Evolutionary conservation across 2,888 invertebrate species (phyloP), one percentile per base, ranked within the genome.

Genomic region (Drosophila pegasa): DNA sequence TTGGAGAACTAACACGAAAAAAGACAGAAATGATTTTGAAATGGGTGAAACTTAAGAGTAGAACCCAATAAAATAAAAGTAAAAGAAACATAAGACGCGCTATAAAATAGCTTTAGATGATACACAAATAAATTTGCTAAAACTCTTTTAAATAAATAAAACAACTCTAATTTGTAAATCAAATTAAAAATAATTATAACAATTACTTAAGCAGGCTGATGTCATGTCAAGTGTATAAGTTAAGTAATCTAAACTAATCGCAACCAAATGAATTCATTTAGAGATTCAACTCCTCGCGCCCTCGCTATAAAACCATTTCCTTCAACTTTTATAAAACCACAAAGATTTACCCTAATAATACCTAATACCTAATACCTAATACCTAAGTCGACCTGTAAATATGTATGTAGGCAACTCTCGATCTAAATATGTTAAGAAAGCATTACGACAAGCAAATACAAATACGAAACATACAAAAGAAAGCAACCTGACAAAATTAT

Each of bases 401-500:
- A 78, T 68, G 75, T 71, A 61, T 61, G 54, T 76, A 69, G 51
- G 65, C 58, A 65, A 62, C 59, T 48, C 66, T 74, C 71, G 64
- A 77, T 71, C 63, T 67, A 64, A 56, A 62, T 37, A 27, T 3
- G 2, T 16, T 16, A 45, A 45, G 45, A 51, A 48, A 60, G 61
- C 65, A 74, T 59, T 62, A 65, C 45, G 75, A 74, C 63, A 71
- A 75, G 76, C 76, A 74, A 20, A 20, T 20, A 81, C 69, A 70
- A 68, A 75, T 60, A 73, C 76, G 61, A 73, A 75, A 76, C 75
- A 80, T 73, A 81, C 70, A 85, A 79, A 80, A 55, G 25, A 72
- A 72, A 67, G 84, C 70, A 87, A 84, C 81, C 80, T 84, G 81
- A 87, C 64, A 77, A 76, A 84, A 81, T 77, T 81, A 79, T 67